Percentiles rank a stretch among this genome's conserved stretches.
phyloP scores from a whole-genome alignment of 2,888 invertebrate species.

The Andrena chrysosceles region DNA sequence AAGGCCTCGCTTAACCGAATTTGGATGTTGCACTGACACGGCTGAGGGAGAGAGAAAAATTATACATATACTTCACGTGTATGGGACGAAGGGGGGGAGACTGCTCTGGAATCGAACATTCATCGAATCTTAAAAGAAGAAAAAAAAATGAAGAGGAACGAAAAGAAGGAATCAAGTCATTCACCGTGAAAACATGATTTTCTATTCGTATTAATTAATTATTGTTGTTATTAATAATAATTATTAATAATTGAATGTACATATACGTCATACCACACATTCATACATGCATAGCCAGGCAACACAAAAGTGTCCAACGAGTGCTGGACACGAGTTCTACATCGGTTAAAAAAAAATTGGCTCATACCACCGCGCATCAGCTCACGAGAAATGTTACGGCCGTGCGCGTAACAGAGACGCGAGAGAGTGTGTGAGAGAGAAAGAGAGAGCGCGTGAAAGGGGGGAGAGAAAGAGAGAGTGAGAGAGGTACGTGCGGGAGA shows the following conservation, averaged over 20 bases:
- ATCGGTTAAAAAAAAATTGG: slow-evolving; percentile 63
- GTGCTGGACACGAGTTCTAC: slow-evolving; percentile 62
- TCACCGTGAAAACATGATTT: slow-evolving; percentile 83
- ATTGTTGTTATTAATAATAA: slow-evolving; percentile 85
- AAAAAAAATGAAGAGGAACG: slow-evolving; percentile 29
- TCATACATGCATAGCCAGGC: slow-evolving; percentile 72
- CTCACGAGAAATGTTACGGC: slow-evolving; percentile 67
- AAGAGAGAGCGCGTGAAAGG: slow-evolving; percentile 78
- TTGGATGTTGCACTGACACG: slow-evolving; percentile 60
- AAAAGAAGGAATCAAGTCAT: slow-evolving; percentile 77
- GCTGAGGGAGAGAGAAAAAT: slow-evolving; percentile 31
- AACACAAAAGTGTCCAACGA: slow-evolving; percentile 60
- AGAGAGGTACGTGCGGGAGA: slow-evolving; percentile 61
- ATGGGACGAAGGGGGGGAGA: slow-evolving; percentile 59
- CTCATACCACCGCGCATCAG: slow-evolving; percentile 67
- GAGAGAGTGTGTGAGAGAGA: slow-evolving; percentile 50
- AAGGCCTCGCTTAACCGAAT: slow-evolving; percentile 67
- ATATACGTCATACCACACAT: slow-evolving; percentile 82
- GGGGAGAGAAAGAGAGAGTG: slow-evolving; percentile 30
- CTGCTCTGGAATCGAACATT: slow-evolving; percentile 74
- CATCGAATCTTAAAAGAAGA: slow-evolving; percentile 72
- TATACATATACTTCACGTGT: slow-evolving; percentile 60
- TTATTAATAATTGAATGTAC: slow-evolving; percentile 85
- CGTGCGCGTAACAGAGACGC: slow-evolving; percentile 69
- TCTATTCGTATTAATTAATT: slow-evolving; percentile 84